Evolutionary conservation across 1,140 invertebrate genomes (phyloP).

Genomic region (Drosophila miranda): DNA sequence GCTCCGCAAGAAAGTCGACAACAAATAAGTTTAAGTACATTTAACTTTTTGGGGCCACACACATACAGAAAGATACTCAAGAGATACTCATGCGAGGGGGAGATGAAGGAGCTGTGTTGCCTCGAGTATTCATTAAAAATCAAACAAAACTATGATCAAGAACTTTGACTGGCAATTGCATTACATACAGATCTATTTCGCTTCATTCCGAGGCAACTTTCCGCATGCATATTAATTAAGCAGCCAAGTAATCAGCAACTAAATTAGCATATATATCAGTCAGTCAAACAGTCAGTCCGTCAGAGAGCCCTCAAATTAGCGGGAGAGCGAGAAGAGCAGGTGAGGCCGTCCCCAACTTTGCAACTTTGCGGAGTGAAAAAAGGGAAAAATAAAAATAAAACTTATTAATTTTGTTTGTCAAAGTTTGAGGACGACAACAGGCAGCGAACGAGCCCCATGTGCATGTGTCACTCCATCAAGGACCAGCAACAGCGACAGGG

Average conservation of each 20-base stretch:
- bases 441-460: conserved; percentile 11
- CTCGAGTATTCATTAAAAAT: conserved; percentile 63
- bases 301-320: conserved; percentile 42
- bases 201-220: conserved; percentile 48
- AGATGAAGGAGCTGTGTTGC: conserved; percentile 34
- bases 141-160: conserved; percentile 51
- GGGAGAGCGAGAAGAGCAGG: conserved; percentile 6
- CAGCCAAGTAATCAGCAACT: conserved; percentile 38
- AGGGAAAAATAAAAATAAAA: conserved; percentile 35
- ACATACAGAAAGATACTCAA: background rate
- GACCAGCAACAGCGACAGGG: conserved; percentile 6
- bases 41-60: conserved; percentile 49
- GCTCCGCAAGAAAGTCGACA: conserved; percentile 45
- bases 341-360: background rate
- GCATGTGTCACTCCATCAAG: conserved; percentile 51
- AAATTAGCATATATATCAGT: conserved; percentile 50
- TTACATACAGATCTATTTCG: conserved; percentile 59
- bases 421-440: conserved; percentile 36
- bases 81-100: conserved; percentile 9
- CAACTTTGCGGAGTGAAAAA: background rate
- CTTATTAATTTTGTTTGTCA: conserved; percentile 54
- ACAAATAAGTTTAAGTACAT: conserved; percentile 67
- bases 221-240: conserved; percentile 62
- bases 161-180: conserved; percentile 57
- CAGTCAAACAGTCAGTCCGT: conserved; percentile 12